phyloP scores from a whole-genome alignment of 2,888 invertebrate species.

The Oeneis ivallda region DNA sequence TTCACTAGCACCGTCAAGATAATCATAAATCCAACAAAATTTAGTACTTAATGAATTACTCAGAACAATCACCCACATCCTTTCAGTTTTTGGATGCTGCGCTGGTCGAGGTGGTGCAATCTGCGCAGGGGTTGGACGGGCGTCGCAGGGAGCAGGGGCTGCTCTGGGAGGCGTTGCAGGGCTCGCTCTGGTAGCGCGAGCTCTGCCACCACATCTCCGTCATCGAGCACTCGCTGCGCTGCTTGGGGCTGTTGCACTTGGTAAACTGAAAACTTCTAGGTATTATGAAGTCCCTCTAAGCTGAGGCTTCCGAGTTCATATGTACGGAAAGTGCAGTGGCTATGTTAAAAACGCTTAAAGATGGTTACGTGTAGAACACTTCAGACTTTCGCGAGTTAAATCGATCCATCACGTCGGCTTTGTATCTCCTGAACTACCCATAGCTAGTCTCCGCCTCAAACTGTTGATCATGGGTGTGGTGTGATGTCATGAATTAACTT shows the following conservation, averaged over 20 bases:
- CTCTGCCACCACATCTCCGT: conserved; percentile 45
- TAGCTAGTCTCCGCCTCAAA: no score
- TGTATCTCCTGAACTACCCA: no score
- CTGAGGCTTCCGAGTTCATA: neutral
- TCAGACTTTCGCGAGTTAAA: neutral
- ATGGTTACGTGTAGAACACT: no score
- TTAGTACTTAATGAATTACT: neutral
- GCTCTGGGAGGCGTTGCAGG: conserved; percentile 64
- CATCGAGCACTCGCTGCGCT: conserved; percentile 58
- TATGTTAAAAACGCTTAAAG: neutral
- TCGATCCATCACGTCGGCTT: neutral
- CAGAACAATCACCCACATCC: neutral
- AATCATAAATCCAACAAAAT: neutral
- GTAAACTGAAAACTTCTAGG: conserved; percentile 44
- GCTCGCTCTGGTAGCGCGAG: conserved; percentile 58
- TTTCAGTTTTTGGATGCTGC: conserved; percentile 39
- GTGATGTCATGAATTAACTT: neutral
- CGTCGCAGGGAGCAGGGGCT: conserved; percentile 61
- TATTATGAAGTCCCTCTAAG: neutral
- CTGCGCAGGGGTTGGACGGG: conserved; percentile 51
- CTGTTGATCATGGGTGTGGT: no score
- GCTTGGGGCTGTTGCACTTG: conserved; percentile 70
- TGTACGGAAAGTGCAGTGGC: neutral
- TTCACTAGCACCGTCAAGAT: no score
- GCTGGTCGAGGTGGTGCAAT: conserved; percentile 42